A percentile compares a stretch with the other conserved stretches of the same genome.
Evolutionary conservation across 2,888 invertebrate genomes (phyloP).

Genomic region (Clitarchus hookeri): DNA sequence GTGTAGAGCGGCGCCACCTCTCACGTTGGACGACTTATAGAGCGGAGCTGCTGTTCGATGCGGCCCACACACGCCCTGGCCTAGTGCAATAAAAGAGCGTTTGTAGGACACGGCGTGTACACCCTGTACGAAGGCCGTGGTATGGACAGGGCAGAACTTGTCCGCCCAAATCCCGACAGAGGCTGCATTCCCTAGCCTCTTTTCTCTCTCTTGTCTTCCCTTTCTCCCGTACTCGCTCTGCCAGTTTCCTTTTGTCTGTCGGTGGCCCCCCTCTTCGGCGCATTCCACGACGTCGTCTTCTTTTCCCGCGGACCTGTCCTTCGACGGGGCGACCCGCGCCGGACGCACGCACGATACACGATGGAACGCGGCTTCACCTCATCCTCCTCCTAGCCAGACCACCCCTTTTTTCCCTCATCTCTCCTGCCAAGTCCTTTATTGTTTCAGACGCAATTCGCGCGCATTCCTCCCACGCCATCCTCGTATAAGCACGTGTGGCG

Average conservation of each 20-base stretch:
- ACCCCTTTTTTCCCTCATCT: too few species aligned
- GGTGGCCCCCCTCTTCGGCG: background rate
- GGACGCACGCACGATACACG: background rate
- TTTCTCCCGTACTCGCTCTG: background rate
- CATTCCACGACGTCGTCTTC: background rate
- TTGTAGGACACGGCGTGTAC: constrained; percentile 4
- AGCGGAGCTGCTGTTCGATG: background rate
- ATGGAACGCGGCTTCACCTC: background rate
- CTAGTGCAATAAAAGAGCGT: background rate
- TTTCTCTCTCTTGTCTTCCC: too few species aligned
- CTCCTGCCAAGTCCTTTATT: too few species aligned
- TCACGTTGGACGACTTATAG: background rate
- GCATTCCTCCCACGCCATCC: too few species aligned
- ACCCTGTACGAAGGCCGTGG: background rate
- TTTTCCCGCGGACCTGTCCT: background rate
- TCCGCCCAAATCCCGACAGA: background rate
- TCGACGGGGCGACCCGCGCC: too few species aligned
- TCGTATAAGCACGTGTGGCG: too few species aligned
- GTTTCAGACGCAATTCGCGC: too few species aligned
- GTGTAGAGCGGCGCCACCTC: background rate
- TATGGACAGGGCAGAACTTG: background rate
- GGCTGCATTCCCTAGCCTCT: background rate
- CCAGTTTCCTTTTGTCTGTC: background rate
- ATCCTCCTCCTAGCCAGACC: too few species aligned
- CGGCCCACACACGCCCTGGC: constrained; percentile 14